Percentiles rank a stretch among this genome's conserved stretches.
Evolutionary conservation across 23 tunicate genomes (phyloP).

Genomic region (Halocynthia aurantium): DNA sequence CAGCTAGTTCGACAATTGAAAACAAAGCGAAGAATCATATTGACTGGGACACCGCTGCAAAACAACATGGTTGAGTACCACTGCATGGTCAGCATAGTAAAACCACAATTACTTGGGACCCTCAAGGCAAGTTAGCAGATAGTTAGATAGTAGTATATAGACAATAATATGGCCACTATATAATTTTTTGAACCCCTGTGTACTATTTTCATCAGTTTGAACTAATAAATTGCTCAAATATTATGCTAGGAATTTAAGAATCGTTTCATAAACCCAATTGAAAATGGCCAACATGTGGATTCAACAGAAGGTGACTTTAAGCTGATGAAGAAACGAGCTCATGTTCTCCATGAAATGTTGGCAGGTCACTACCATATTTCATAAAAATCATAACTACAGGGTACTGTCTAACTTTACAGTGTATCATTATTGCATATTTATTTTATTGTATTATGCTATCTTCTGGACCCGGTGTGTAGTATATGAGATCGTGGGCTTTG

Average conservation of each 20-base stretch:
- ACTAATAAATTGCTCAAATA: too few species aligned
- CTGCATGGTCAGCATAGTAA: conserved; percentile 97
- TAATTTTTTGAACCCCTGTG: too few species aligned
- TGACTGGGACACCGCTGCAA: conserved; percentile 98
- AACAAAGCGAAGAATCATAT: conserved; percentile 59
- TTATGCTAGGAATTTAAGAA: conserved; percentile 61
- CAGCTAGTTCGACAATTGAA: conserved; percentile 53
- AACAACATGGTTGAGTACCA: conserved; percentile 94
- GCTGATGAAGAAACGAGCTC: conserved; percentile 84
- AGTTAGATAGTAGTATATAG: too few species aligned
- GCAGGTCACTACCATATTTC: conserved; percentile 22
- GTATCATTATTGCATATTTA: neutral
- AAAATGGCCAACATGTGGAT: conserved; percentile 89
- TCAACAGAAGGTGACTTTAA: conserved; percentile 66
- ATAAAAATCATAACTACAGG: too few species aligned
- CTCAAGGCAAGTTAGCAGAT: conserved; percentile 4
- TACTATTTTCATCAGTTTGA: too few species aligned
- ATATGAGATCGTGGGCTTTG: too few species aligned
- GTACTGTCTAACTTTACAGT: too few species aligned
- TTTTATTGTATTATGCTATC: neutral
- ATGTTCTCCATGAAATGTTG: conserved; percentile 76
- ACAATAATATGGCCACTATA: too few species aligned
- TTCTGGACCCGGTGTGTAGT: too few species aligned
- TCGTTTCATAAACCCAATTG: conserved; percentile 90
- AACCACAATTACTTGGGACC: conserved; percentile 82